Evolutionary conservation across 2,113 vertebrate genomes (phyloP).

Genomic region (Labeo catla): DNA sequence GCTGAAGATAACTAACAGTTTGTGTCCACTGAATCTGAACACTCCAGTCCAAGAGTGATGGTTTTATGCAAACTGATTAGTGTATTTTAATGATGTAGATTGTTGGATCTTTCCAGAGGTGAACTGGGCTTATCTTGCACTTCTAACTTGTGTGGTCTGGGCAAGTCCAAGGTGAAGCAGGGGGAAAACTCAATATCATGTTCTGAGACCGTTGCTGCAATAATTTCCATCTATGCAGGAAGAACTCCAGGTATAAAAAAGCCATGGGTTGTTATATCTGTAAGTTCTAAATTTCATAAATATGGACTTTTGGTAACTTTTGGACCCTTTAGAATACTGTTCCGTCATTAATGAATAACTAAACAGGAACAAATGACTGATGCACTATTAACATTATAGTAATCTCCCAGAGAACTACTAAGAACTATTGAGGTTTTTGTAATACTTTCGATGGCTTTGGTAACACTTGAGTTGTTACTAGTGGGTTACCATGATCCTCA

Average conservation of each 20-base stretch:
- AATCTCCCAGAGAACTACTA: too few species aligned
- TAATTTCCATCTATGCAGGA: background rate
- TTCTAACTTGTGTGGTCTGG: background rate
- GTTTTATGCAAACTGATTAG: background rate
- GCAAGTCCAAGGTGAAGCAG: background rate
- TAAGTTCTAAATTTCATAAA: background rate
- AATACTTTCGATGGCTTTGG: too few species aligned
- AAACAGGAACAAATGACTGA: too few species aligned
- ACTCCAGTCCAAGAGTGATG: background rate
- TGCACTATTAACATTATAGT: too few species aligned
- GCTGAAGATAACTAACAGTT: constrained; percentile 11
- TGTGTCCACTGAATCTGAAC: background rate
- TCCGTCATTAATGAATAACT: too few species aligned
- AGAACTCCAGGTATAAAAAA: background rate
- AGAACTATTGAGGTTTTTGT: too few species aligned
- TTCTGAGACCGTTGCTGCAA: background rate
- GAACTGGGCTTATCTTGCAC: background rate
- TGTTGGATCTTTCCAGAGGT: background rate
- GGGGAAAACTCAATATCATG: background rate
- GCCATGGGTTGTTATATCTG: background rate
- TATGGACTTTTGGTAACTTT: background rate
- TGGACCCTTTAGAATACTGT: too few species aligned
- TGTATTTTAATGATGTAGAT: background rate
- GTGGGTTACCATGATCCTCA: too few species aligned
- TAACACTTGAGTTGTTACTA: too few species aligned